These are phyloP conservation scores for Bradypodion pumilum DNA, from an alignment of 2,797 vertebrate genomes.

Conservation along the genomic window DNA sequence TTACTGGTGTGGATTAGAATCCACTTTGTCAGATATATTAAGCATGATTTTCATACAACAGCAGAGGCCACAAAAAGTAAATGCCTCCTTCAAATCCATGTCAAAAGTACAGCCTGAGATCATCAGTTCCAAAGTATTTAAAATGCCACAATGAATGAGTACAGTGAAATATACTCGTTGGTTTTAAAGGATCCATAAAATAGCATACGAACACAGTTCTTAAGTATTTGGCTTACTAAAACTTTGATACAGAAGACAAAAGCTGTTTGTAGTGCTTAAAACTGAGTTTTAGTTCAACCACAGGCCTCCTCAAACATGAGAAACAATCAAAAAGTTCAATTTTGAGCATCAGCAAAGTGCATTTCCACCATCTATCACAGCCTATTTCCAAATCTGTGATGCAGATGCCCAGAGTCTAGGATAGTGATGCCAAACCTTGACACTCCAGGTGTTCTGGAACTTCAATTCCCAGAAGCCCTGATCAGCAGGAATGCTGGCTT, in stretches of 20 bases:
- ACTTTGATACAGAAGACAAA: not conserved
- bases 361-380: not conserved
- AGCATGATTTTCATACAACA: not conserved
- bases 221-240: no score
- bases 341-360: not conserved
- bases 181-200: no score
- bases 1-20: not conserved
- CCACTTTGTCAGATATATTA: not conserved
- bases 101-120: not conserved
- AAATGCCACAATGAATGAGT: not conserved
- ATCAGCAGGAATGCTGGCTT: no score
- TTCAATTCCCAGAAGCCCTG: no score
- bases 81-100: not conserved
- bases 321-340: not conserved
- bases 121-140: not conserved
- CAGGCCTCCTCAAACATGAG: not conserved
- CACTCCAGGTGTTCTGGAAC: no score
- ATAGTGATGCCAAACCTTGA: no score
- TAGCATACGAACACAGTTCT: no score
- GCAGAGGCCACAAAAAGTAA: not conserved
- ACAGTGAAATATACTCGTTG: no score
- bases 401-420: not conserved
- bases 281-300: not conserved
- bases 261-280: not conserved
- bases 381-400: not conserved